Conservation (phyloP, 1,140 invertebrate genomes). For the Meloidogyne chitwoodi region DNA sequence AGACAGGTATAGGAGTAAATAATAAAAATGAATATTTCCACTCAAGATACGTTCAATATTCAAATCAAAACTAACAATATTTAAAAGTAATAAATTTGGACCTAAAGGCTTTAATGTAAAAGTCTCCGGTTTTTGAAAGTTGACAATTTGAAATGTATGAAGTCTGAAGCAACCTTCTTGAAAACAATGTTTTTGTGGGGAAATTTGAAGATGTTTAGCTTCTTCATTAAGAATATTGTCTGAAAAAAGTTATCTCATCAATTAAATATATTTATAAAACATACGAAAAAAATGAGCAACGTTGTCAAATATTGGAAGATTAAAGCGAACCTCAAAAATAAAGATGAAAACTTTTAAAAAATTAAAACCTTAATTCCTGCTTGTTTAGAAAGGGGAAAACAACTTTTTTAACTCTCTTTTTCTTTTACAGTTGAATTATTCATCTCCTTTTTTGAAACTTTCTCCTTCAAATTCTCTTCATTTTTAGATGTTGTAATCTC, state of each 20-base stretch:
- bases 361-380: background rate
- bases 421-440: background rate
- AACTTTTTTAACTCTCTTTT: background rate
- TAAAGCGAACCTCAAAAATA: conserved; percentile 30
- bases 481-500: background rate
- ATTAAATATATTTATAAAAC: conserved; percentile 15
- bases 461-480: background rate
- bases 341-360: background rate
- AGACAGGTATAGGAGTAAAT: conserved; percentile 37
- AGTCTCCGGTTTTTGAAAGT: conserved; percentile 34
- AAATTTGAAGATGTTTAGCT: conserved; percentile 38
- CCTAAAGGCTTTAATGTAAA: conserved; percentile 26
- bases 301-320: conserved; percentile 40
- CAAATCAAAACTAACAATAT: conserved; percentile 43
- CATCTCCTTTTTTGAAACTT: background rate
- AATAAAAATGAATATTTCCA: conserved; percentile 42
- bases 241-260: conserved; percentile 25
- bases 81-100: conserved; percentile 41
- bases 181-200: conserved; percentile 46
- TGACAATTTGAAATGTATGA: conserved; percentile 37
- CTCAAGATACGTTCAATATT: conserved; percentile 41
- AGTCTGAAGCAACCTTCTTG: conserved; percentile 45
- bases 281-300: conserved; percentile 37
- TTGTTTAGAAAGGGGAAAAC: background rate
- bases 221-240: conserved; percentile 42